Percentiles rank a stretch among this genome's conserved stretches.
These are phyloP conservation scores for Ennomos fuscantarius DNA, from an alignment of 2,888 invertebrate genomes.

Conservation along the genomic window DNA sequence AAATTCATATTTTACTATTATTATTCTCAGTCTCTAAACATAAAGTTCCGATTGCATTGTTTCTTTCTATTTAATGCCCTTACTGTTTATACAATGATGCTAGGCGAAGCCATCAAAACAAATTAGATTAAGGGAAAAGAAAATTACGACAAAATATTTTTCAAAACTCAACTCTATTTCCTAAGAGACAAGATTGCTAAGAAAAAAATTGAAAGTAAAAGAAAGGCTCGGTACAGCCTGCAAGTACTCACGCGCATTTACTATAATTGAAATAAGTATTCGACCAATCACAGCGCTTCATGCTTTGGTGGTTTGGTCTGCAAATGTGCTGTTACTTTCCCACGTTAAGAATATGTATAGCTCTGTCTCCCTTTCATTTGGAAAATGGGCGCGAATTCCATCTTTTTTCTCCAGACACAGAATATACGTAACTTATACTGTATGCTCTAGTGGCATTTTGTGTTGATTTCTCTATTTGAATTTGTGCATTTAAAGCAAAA, in stretches of 20 bases:
- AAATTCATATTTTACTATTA: too few relatives aligned
- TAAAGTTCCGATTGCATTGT: too few relatives aligned
- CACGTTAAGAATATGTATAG: slow-evolving; percentile 4
- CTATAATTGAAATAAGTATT: slow-evolving; percentile 40
- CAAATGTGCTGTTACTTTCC: slow-evolving; percentile 31
- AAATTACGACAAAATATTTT: not conserved
- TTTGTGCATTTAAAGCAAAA: slow-evolving; percentile 5
- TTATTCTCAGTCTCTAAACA: too few relatives aligned
- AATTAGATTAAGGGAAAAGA: not conserved
- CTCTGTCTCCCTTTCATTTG: slow-evolving; percentile 30
- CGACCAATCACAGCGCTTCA: slow-evolving; percentile 35
- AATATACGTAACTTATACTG: too few relatives aligned
- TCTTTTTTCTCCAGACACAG: slow-evolving; percentile 1
- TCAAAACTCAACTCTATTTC: slow-evolving; percentile 8
- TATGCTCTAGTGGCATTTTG: not conserved
- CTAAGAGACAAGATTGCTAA: not conserved
- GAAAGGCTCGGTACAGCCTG: slow-evolving; percentile 7
- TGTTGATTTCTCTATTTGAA: slow-evolving; percentile 13
- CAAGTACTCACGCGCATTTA: slow-evolving; percentile 41
- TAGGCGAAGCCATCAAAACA: not conserved
- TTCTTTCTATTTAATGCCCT: not conserved
- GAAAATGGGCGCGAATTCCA: slow-evolving; percentile 29
- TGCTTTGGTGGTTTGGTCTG: slow-evolving; percentile 30
- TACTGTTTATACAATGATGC: not conserved
- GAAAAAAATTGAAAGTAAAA: not conserved